Conservation (phyloP, 2,797 vertebrate species). For the Onychomys arenicola region DNA sequence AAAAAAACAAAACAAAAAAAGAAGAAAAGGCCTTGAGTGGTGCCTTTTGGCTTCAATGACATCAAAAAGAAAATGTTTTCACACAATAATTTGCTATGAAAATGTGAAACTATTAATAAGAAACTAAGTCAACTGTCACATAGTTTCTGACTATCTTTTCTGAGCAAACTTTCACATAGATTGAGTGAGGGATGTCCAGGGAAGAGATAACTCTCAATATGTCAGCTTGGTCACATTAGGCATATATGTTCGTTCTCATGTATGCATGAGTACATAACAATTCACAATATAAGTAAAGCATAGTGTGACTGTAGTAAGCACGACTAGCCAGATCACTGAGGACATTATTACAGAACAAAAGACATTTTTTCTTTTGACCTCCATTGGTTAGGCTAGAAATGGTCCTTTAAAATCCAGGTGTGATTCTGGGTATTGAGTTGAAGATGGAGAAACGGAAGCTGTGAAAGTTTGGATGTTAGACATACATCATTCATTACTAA, state of each 20-base stretch:
- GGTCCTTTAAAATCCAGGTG: not conserved
- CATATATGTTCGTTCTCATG: not conserved
- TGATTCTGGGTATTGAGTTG: not conserved
- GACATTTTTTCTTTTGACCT: not conserved
- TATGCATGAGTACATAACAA: not conserved
- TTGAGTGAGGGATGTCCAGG: accelerated
- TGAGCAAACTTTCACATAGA: not conserved
- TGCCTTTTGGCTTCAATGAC: not conserved
- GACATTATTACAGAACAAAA: not conserved
- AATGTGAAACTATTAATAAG: not conserved
- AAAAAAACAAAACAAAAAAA: too few relatives aligned
- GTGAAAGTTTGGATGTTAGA: not conserved
- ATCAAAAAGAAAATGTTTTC: not conserved
- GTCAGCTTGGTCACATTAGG: not conserved
- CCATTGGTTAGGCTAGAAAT: not conserved
- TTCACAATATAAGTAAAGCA: not conserved
- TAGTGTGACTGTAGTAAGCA: not conserved
- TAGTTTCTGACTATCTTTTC: not conserved
- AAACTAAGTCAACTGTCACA: not conserved
- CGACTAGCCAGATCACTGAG: not conserved
- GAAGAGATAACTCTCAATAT: not conserved
- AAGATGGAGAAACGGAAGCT: not conserved
- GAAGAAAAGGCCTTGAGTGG: not conserved
- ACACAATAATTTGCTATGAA: not conserved
- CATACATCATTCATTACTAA: not conserved